Conservation (phyloP, 2,113 vertebrate species). For the Glareola pratincola region DNA sequence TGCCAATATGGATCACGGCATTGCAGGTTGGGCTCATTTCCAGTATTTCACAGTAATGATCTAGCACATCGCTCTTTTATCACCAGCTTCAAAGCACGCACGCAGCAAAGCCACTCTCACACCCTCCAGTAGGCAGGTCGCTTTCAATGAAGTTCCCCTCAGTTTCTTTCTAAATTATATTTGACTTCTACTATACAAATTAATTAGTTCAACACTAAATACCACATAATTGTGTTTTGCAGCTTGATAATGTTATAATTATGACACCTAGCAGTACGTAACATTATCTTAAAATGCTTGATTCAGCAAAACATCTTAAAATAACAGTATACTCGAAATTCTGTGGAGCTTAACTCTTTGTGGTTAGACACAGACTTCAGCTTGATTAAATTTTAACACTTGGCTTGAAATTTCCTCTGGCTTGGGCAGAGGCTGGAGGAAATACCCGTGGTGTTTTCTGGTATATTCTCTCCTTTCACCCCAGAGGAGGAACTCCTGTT, state of each 20-base stretch:
- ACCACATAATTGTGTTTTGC: neutral
- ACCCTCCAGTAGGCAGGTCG: neutral
- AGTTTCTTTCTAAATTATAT: neutral
- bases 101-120: neutral
- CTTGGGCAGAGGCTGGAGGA: neutral
- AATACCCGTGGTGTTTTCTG: neutral
- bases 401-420: neutral
- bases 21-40: neutral
- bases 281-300: neutral
- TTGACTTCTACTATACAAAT: neutral
- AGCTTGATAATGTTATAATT: neutral
- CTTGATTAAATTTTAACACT: neutral
- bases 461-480: neutral
- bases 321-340: neutral
- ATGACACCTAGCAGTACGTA: neutral
- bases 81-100: neutral
- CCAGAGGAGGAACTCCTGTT: neutral
- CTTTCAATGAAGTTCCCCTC: neutral
- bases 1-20: neutral
- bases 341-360: neutral
- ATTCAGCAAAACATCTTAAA: neutral
- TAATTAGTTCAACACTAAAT: neutral
- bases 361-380: neutral
- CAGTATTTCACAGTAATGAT: neutral
- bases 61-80: neutral